These are phyloP conservation scores for Leptinotarsa rubiginosa DNA, from an alignment of 2,888 invertebrate genomes.

Conservation along the genomic window DNA sequence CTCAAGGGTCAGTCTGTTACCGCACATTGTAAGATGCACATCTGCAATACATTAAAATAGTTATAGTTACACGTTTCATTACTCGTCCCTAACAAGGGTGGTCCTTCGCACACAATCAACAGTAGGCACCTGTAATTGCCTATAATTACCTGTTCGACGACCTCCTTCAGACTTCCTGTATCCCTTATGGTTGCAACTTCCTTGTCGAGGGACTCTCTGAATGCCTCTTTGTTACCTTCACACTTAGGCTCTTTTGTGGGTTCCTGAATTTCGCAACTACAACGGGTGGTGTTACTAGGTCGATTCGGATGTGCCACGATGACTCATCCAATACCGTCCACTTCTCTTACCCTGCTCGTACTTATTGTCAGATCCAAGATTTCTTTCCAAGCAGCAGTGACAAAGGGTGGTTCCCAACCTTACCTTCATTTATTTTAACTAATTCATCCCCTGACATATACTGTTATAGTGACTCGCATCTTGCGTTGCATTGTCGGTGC, in stretches of 20 bases:
- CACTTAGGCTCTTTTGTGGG: constrained; percentile 21
- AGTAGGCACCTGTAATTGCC: constrained; percentile 11
- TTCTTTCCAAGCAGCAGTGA: neutral
- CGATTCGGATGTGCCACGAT: constrained; percentile 16
- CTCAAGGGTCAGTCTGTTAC: no score
- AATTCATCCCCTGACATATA: neutral
- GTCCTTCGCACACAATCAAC: no score
- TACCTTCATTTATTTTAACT: constrained; percentile 3
- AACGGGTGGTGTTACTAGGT: neutral
- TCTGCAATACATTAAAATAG: no score
- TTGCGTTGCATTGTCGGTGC: constrained; percentile 25
- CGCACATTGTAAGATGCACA: no score
- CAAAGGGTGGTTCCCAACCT: neutral
- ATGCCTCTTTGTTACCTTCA: constrained; percentile 10
- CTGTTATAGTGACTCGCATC: constrained; percentile 19
- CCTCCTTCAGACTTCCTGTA: neutral
- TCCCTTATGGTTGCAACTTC: neutral
- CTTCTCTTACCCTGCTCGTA: neutral
- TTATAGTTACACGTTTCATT: no score
- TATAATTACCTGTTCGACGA: neutral
- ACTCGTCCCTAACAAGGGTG: no score
- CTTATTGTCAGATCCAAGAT: neutral
- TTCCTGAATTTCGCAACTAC: neutral
- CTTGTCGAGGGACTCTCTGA: constrained; percentile 16
- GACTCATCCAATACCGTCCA: constrained; percentile 12